These are phyloP conservation scores for Sus scrofa DNA, from an alignment of 2,113 vertebrate genomes.

Conservation along the genomic window T2T-Sscrofa CM000813.6:71579001-71579500, in stretches of 20 bases:
- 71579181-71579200: not conserved
- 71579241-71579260: not conserved
- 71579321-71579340: not conserved
- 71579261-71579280: not conserved
- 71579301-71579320: not conserved
- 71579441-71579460: not conserved
- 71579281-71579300: not conserved
- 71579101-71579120: too few species aligned
- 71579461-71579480: not conserved
- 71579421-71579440: not conserved
- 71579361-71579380: not conserved
- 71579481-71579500: accelerated
- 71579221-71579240: not conserved
- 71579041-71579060: not conserved
- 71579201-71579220: constrained; percentile 40
- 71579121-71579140: too few species aligned
- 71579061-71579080: not conserved
- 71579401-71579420: not conserved
- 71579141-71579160: not conserved
- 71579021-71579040: constrained; percentile 75
- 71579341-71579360: not conserved
- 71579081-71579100: not conserved
- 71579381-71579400: not conserved
- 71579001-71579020: accelerated
- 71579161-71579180: not conserved